Conservation (phyloP, 2,888 invertebrate species). For the Metellina segmentata region DNA sequence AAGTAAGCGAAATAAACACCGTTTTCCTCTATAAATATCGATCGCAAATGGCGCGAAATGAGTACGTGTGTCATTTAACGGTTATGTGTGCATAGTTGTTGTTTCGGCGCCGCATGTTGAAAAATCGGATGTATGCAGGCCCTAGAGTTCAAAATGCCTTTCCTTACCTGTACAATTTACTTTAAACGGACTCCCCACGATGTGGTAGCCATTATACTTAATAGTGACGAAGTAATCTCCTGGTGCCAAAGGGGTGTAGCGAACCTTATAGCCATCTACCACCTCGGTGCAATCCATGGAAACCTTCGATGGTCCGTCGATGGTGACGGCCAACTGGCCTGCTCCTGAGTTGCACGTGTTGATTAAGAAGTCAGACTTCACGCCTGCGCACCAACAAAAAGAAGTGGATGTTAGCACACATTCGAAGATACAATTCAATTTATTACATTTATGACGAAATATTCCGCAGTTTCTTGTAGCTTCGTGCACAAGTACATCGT, state of each 20-base stretch:
- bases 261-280: slow-evolving; percentile 98
- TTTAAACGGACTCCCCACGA: slow-evolving; percentile 97
- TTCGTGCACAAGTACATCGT: no score
- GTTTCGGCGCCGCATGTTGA: no score
- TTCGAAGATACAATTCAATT: no score
- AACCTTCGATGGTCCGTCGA: slow-evolving; percentile 98
- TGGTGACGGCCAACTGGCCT: slow-evolving; percentile 95
- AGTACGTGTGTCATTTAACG: no score
- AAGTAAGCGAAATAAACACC: no score
- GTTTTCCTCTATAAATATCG: no score
- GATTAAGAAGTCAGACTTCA: slow-evolving; percentile 96
- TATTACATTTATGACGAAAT: no score
- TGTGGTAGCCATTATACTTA: slow-evolving; percentile 97
- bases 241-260: slow-evolving; percentile 97
- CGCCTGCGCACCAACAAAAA: slow-evolving; percentile 82
- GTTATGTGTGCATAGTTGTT: no score
- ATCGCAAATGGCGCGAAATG: no score
- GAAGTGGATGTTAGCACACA: no score
- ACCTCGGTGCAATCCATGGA: slow-evolving; percentile 93
- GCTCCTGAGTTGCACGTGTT: slow-evolving; percentile 98
- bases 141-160: background rate
- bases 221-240: slow-evolving; percentile 98
- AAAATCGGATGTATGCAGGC: no score
- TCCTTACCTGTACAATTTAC: slow-evolving; percentile 83
- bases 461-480: no score